Evolutionary conservation across 2,113 vertebrate genomes (phyloP), one percentile per base, ranked within the genome.

Genomic region (Gymnocephalus cernua): DNA sequence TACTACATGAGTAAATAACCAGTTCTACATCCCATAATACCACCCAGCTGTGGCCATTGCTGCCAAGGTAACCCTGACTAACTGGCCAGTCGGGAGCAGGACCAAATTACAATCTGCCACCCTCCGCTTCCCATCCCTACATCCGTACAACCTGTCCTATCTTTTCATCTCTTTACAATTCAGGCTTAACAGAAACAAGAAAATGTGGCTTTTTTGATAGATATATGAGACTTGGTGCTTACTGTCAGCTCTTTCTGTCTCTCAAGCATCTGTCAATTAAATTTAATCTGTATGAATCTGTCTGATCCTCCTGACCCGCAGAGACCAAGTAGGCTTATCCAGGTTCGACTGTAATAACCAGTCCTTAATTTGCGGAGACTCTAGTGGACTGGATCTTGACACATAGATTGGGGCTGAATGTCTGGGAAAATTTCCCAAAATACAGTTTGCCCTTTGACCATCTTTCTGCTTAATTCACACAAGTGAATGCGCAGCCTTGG

Each of bases 1-100:
- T n/a, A 21, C 29, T 3, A 50, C 25, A 16, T 29, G 38, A 72
- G 53, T n/a, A 56, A 70, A 74, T 54, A 19, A 56, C 1, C 21
- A 68, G 7, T 47, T 80, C 65, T 64, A 29, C 57, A 70, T 75
- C 47, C 14, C 35, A 65, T 86, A 88, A 90, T 86, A 77, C 74
- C 51, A 72, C 38, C 68, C 85, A 91, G 80, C 81, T 91, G 73
- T 76, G 41, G 79, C 54, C 50, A 56, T 48, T 58, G 87, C 92
- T 91, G 87, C 85, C 75, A 76, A 53, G 84, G 88, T 90, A 85
- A 91, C 88, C 61, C 71, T 77, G 86, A 89, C 85, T 63, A 66
- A 77, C 74, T 85, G 86, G 72, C 78, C 87, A 81, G 65, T 82
- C 27, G 6, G 21, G 78, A 85, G 70, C 69, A 81, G 80, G 77